Evolutionary conservation across 1,140 invertebrate species (phyloP), one percentile per base, ranked within the genome.

Genomic region (Tribolium castaneum): DNA sequence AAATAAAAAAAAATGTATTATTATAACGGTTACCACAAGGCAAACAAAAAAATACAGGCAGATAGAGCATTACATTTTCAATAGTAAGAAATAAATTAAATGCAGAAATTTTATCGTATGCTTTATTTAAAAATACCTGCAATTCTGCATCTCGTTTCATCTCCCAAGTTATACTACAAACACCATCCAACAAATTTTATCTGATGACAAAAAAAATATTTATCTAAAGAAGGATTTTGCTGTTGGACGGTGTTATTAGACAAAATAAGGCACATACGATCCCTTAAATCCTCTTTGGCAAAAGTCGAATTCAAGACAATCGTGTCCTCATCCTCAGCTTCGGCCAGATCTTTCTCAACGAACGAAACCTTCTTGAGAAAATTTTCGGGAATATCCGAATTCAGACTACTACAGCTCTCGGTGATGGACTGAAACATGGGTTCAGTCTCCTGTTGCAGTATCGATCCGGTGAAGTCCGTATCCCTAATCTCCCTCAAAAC

Each of bases 401-500:
- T 83, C 6, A 85, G 77, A 80, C 83, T 86, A 56, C 84, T 83
- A 75, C 80, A 86, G 59, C 85, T 85, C 72, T 85, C 84, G 1
- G 80, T 85, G 19, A 86, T 81, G 13, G 85, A 86, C 75, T 86
- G 84, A 56, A 82, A 84, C 62, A 85, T 76, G 1, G 84, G 80
- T 77, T 86, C 85, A 4, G 56, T 75, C 52, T 84, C 84, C 76
- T 86, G 83, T 22, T 83, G 71, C 25, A 86, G 74, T 22, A 78
- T 81, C 34, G 80, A 80, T 51, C 80, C 77, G 2, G 82, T 83
- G 81, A 81, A 85, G 75, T 86, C 85, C 10, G 82, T 83, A 80
- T 86, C 84, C 34, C 85, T 73, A 39, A 86, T 86, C 79, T 86
- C 84, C 14, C 84, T 78, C 34, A 86, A 80, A 6, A 84, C 80